These are phyloP conservation scores for Cyanoramphus novaezelandiae DNA, from an alignment of 2,113 vertebrate genomes.

Conservation along the genomic window DNA sequence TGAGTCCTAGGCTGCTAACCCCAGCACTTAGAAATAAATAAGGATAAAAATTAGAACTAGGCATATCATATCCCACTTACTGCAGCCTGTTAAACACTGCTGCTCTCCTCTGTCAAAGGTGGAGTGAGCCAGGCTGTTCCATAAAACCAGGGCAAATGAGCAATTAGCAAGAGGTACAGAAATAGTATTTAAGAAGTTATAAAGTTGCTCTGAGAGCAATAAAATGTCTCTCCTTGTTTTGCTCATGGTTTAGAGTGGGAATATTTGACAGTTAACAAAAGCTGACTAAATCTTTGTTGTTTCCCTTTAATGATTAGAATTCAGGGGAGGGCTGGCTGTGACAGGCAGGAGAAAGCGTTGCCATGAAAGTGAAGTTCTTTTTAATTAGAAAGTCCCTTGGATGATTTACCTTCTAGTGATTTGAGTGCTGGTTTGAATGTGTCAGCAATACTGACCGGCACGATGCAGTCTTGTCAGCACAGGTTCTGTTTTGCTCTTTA, in stretches of 20 bases:
- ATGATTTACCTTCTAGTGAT: slow-evolving; percentile 35
- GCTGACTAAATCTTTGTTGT: slow-evolving; percentile 29
- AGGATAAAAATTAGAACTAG: background rate
- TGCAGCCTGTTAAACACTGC: background rate
- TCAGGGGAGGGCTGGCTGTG: background rate
- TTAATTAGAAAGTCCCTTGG: slow-evolving; percentile 19
- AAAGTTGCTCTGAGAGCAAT: slow-evolving; percentile 42
- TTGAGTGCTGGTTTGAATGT: background rate
- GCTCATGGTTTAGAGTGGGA: background rate
- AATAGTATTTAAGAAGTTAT: slow-evolving; percentile 13
- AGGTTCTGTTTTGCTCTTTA: slow-evolving; percentile 10
- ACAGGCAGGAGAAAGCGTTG: background rate
- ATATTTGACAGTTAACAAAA: slow-evolving; percentile 25
- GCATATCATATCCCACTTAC: background rate
- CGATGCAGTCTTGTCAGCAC: background rate
- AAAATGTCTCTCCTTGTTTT: slow-evolving; percentile 23
- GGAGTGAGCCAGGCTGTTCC: background rate
- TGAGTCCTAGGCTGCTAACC: background rate
- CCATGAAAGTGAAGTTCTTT: background rate
- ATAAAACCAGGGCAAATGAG: slow-evolving; percentile 5
- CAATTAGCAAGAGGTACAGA: slow-evolving; percentile 19
- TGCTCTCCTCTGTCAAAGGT: background rate
- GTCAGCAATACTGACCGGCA: slow-evolving; percentile 18
- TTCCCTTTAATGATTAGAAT: background rate
- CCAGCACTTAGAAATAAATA: slow-evolving; percentile 14